Percentiles rank a stretch among this genome's conserved stretches.
Conservation (phyloP, 2,113 vertebrate genomes). For the Rana temporaria region DNA sequence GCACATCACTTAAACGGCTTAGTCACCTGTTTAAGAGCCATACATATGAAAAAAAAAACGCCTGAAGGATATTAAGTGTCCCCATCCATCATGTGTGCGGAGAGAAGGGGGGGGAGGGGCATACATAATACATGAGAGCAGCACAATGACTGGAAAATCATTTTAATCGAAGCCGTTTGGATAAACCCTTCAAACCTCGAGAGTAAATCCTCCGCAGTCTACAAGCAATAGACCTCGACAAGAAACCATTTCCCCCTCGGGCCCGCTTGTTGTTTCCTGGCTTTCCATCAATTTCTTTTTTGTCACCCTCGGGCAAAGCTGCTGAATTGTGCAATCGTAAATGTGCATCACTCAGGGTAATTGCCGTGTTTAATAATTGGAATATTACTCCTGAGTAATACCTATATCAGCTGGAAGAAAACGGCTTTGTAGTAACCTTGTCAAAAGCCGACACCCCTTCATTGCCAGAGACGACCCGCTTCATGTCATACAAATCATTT, state of each 20-base stretch:
- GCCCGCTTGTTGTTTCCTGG: constrained; percentile 51
- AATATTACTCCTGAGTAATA: constrained; percentile 52
- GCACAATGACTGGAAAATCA: constrained; percentile 47
- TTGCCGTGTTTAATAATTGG: constrained; percentile 54
- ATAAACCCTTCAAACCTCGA: constrained; percentile 48
- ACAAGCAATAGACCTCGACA: constrained; percentile 55
- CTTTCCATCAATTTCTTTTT: constrained; percentile 56
- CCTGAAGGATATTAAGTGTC: constrained; percentile 41
- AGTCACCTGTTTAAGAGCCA: constrained; percentile 46
- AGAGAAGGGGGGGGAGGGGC: constrained; percentile 26
- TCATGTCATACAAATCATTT: not conserved
- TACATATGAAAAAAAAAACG: constrained; percentile 41
- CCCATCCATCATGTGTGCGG: constrained; percentile 49
- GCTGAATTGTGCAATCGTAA: constrained; percentile 40
- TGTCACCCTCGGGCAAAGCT: constrained; percentile 40
- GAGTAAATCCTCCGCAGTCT: constrained; percentile 52
- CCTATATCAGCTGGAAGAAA: constrained; percentile 35
- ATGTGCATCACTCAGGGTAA: constrained; percentile 49
- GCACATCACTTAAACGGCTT: constrained; percentile 38
- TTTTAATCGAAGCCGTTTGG: constrained; percentile 50
- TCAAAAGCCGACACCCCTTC: constrained; percentile 21
- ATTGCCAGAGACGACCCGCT: not conserved
- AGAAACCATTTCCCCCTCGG: constrained; percentile 51
- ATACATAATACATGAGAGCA: constrained; percentile 55
- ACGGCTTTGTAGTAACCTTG: constrained; percentile 46